These are phyloP conservation scores for Speoplatyrhinus poulsoni DNA, from an alignment of 2,113 vertebrate genomes.

Conservation along the genomic window DNA sequence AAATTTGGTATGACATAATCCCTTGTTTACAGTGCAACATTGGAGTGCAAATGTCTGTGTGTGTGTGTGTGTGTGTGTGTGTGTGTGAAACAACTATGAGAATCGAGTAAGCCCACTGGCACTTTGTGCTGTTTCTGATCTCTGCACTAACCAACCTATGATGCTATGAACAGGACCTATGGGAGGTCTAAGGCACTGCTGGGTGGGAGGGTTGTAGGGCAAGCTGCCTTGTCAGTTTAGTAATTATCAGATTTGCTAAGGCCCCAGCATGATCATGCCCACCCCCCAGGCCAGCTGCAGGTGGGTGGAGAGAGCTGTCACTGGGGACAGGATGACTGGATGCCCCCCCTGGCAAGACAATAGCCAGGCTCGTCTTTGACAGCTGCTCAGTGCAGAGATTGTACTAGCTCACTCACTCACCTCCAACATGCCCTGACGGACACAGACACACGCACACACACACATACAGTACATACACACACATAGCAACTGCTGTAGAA, in stretches of 20 bases:
- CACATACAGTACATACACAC: neutral
- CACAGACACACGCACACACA: constrained; percentile 27
- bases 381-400: constrained; percentile 18
- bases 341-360: constrained; percentile 51
- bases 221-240: constrained; percentile 53
- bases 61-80: constrained; percentile 3
- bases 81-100: neutral
- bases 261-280: constrained; percentile 22
- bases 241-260: constrained; percentile 71
- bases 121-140: neutral
- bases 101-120: neutral
- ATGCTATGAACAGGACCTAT: too few relatives aligned
- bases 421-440: neutral
- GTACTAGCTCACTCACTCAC: constrained; percentile 42
- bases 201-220: constrained; percentile 1
- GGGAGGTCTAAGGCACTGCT: neutral
- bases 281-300: constrained; percentile 28
- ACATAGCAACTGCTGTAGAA: too few relatives aligned
- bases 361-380: constrained; percentile 50
- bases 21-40: too few relatives aligned
- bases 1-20: too few relatives aligned
- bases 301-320: constrained; percentile 40
- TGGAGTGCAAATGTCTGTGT: neutral
- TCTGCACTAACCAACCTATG: too few relatives aligned
- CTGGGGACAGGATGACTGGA: constrained; percentile 50